A percentile compares a stretch with the other conserved stretches of the same genome.
These are phyloP conservation scores for Lepeophtheirus salmonis DNA, from an alignment of 1,140 invertebrate genomes.

Conservation along the genomic window DNA sequence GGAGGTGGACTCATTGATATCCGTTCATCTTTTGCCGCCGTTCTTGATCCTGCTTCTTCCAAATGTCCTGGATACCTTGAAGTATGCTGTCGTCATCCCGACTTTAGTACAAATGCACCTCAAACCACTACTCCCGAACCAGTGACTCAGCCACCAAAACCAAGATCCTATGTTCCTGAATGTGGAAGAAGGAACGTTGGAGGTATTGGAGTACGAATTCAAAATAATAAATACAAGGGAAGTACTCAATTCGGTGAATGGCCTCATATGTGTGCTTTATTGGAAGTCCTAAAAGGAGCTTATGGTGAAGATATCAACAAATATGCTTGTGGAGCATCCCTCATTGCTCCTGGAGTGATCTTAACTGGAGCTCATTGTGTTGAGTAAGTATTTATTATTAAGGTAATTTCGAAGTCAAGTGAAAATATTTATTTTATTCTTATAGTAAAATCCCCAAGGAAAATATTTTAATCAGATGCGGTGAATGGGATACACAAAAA, in stretches of 20 bases:
- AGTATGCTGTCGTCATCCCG: no score
- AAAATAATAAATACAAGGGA: conserved; percentile 29
- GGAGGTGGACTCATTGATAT: no score
- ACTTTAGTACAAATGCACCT: no score
- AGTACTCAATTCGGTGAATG: conserved; percentile 28
- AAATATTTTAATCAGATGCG: conserved; percentile 37
- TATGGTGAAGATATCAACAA: conserved; percentile 22
- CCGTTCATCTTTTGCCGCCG: no score
- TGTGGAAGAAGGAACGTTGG: conserved; percentile 49
- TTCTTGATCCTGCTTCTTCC: no score
- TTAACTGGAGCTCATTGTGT: conserved; percentile 37
- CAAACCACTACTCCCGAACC: neutral
- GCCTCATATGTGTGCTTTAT: conserved; percentile 26
- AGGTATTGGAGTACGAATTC: conserved; percentile 47
- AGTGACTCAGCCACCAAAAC: conserved; percentile 1
- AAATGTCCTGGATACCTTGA: no score
- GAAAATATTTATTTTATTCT: no score
- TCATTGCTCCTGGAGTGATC: conserved; percentile 32
- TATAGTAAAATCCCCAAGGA: neutral
- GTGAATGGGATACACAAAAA: conserved; percentile 29
- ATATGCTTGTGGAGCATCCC: conserved; percentile 32
- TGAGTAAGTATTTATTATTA: neutral
- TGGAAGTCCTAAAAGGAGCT: conserved; percentile 19
- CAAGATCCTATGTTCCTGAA: conserved; percentile 26
- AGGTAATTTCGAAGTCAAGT: no score